These are phyloP conservation scores for Pseudonaja textilis DNA, from an alignment of 2,113 vertebrate genomes.

Conservation along the genomic window DNA sequence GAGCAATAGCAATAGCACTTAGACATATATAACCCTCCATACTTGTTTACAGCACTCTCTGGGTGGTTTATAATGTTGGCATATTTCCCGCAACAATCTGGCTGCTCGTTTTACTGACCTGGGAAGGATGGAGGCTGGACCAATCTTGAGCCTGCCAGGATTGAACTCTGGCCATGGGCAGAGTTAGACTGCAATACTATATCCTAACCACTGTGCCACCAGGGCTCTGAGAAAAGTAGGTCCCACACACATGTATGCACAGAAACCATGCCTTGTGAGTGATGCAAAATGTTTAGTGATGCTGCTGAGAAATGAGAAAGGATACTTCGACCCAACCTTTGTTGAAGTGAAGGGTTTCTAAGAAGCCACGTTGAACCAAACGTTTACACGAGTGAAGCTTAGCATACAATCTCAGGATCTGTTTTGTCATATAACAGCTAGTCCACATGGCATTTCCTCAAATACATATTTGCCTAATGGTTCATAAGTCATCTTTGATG, in stretches of 20 bases:
- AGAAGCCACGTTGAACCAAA: background rate
- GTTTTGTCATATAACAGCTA: background rate
- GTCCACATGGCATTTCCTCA: constrained; percentile 27
- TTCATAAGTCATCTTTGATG: constrained; percentile 36
- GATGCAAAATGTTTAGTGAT: background rate
- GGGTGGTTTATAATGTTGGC: no score
- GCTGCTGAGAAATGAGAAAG: background rate
- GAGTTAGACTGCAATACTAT: background rate
- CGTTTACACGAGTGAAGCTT: background rate
- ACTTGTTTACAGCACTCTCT: no score
- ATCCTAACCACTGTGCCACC: background rate
- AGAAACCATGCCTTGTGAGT: background rate
- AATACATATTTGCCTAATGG: constrained; percentile 35
- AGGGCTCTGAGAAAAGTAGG: background rate
- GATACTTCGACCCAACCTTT: background rate
- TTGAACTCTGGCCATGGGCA: background rate
- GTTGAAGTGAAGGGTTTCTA: background rate
- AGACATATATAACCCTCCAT: no score
- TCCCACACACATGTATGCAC: background rate
- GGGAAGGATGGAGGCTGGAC: no score
- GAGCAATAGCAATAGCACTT: background rate
- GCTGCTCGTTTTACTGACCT: no score
- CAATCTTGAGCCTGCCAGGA: background rate
- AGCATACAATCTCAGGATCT: background rate
- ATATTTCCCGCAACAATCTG: no score